Percentiles rank a stretch among this genome's conserved stretches.
Evolutionary conservation across 2,113 vertebrate species (phyloP).

Genomic region (Alexandromys fortis): DNA sequence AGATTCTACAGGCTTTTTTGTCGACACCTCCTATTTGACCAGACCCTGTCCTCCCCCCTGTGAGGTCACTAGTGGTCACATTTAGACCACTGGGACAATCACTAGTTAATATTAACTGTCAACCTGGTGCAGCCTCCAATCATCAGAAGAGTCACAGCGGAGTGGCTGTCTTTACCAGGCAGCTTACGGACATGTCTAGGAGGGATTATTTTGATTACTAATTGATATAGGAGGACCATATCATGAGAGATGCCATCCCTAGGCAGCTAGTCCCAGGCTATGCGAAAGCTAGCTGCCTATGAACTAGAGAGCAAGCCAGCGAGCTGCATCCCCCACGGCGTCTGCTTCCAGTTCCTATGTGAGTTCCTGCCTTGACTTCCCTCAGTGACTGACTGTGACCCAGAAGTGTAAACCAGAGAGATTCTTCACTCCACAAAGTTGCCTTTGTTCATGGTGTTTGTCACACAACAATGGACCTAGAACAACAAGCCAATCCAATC

Average conservation of each 20-base stretch:
- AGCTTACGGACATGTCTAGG: neutral
- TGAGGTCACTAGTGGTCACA: fast-evolving
- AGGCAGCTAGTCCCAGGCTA: neutral
- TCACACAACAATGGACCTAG: neutral
- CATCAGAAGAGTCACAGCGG: neutral
- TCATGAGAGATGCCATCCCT: neutral
- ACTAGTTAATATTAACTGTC: neutral
- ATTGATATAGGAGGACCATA: neutral
- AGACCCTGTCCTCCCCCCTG: neutral
- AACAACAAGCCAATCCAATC: neutral
- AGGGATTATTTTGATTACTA: neutral
- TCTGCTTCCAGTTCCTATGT: neutral
- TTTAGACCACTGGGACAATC: fast-evolving
- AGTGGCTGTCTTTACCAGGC: neutral
- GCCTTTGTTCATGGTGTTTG: neutral
- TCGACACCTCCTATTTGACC: neutral
- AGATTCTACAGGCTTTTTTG: neutral
- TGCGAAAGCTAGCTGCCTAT: neutral
- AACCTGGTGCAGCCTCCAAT: neutral
- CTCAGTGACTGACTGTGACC: neutral
- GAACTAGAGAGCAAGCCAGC: neutral
- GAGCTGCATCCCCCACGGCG: neutral
- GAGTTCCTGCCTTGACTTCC: neutral
- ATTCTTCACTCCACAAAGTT: neutral
- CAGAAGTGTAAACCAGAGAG: neutral